Conservation (phyloP, 2,888 invertebrate species). For the Liodrosophila aerea region DNA sequence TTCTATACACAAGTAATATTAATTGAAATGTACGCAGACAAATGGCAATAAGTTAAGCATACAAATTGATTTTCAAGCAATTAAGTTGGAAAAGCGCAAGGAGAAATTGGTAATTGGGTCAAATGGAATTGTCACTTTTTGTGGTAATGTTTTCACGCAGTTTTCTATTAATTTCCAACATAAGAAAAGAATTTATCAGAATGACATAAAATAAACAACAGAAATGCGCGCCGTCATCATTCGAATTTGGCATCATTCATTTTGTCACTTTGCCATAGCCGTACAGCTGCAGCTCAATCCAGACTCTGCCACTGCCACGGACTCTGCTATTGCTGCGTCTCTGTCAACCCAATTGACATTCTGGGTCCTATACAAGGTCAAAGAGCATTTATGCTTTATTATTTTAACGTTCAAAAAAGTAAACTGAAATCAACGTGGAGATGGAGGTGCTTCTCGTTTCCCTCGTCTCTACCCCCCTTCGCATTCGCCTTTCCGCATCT, state of each 20-base stretch:
- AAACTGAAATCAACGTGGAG: not conserved
- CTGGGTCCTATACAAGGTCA: constrained; percentile 60
- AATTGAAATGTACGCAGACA: constrained; percentile 36
- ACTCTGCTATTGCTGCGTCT: too few species aligned
- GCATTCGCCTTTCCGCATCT: constrained; percentile 28
- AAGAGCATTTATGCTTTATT: constrained; percentile 55
- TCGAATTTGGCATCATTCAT: constrained; percentile 21
- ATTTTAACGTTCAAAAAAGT: constrained; percentile 18
- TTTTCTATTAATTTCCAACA: not conserved
- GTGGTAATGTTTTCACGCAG: not conserved
- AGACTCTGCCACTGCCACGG: constrained; percentile 11
- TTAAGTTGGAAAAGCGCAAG: not conserved
- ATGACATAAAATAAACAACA: too few species aligned
- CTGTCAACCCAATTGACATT: constrained; percentile 54
- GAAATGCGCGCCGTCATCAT: constrained; percentile 30
- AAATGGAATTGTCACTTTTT: constrained; percentile 12
- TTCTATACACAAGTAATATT: constrained; percentile 7
- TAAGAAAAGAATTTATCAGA: not conserved
- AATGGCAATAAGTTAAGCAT: constrained; percentile 21
- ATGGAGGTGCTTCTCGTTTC: not conserved
- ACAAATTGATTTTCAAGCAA: constrained; percentile 35
- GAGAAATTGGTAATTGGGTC: constrained; percentile 34
- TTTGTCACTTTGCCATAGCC: constrained; percentile 18
- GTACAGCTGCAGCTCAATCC: constrained; percentile 10
- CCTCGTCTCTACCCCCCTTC: constrained; percentile 12